Base-by-base conservation (phyloP, 2,113 vertebrate species). In the Tragelaphus imberbis region DNA sequence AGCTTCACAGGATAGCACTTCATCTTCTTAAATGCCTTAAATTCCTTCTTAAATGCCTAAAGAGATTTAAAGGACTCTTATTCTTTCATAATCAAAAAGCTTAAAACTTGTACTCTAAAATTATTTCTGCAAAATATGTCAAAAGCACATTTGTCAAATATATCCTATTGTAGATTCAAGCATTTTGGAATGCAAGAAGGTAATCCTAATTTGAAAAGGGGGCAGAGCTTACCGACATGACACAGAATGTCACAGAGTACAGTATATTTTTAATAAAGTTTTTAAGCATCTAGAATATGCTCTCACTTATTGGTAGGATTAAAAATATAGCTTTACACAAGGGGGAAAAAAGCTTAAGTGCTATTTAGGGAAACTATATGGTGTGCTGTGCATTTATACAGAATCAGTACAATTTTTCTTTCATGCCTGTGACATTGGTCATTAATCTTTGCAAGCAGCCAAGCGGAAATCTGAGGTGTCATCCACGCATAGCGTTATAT, bases 361-460 rank as follows among this genome's bases (percentile, higher is more conserved):
- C 98, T 98, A 97, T 97, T 97, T 98, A 98, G 85, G 81, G 89
- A 97, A 98, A 98, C 85, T 86, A 86, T 58, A 95, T 95, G 58
- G 97, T 97, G 79, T 97, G 75, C 92, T 97, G 2, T 95, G 95
- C 92, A 56, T 93, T 98, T 98, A 97, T 89, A 80, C 95, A 97
- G 96, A 98, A 97, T 98, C 97, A 40, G 90, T 94, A 97, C 51
- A 10, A 98, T 98, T 98, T 98, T 98, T 99, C 98, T 98, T 98
- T 97, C 97, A 98, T 97, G 96, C 44, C 2, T 21, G 30, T 21
- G 55, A 97, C 98, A 98, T 56, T 47, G 90, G 63, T 97, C 97
- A 97, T 99, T 97, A 98, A 98, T 99, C 98, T 98, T 98, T 97
- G 94, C 95, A 98, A 98, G 91, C 5, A 86, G 97, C 97, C 93